Base-by-base conservation (phyloP, 1,140 invertebrate genomes). In the Trachymyrmex septentrionalis region DNA sequence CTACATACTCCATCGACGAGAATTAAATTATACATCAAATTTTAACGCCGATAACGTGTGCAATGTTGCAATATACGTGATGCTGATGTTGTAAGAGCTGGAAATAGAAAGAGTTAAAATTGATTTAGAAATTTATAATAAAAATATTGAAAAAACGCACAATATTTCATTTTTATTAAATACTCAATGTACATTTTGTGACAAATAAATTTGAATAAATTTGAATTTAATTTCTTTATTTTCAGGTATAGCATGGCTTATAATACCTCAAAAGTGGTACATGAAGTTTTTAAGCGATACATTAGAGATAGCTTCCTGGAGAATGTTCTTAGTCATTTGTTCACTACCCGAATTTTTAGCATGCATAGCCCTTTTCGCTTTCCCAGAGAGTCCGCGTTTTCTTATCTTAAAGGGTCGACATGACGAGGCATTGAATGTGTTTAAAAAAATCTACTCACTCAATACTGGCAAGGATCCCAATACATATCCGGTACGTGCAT, bases 371-470 rank as follows among this genome's bases (percentile, higher is more conserved):
- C 94, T 97, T 24, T 92, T 96, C 5, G 95, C 96, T 38, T 96
- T 97, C 63, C 97, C 97, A 0, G 97, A 98, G 90, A 97, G 97
- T 92, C 97, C 97, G 0, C 97, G 97, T 91, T 97, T 96, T 92
- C 92, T 97, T 0, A 95, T 97, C 21, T 92, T 95, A 3, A 95
- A 94, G 85, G 96, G 96, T 86, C 93, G 95, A 16, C 91, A 95
- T 9, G 94, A 96, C 5, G 96, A 96, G 53, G 95, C 96, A 14
- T 92, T 97, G 5, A 93, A 95, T 5, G 95, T 97, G 0, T 93
- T 97, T 59, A 95, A 94, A 85, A 93, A 91, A 50, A 96, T 97
- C 30, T 96, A 96, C 80, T 76, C 93, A 0, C 90, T 95, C 3
- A 97, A 96, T 87, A 96, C 95, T 5, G 95, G 96, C 66, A 95